Conservation (phyloP, 2,797 vertebrate species). For the Eulemur albifrons region DNA sequence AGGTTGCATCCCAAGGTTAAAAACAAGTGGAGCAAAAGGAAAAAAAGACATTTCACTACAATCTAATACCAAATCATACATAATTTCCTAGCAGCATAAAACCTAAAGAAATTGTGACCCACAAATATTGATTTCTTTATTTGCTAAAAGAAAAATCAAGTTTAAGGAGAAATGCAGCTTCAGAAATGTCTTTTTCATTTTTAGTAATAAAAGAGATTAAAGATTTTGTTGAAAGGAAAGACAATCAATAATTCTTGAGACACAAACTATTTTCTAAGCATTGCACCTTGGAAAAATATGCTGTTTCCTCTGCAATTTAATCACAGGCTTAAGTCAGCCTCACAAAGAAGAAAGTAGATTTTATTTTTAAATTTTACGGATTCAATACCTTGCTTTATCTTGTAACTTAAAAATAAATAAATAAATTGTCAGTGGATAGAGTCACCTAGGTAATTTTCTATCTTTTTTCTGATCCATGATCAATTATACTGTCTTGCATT, state of each 20-base stretch:
- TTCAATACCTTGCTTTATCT: background rate
- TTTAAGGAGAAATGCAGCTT: background rate
- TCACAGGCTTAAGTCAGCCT: background rate
- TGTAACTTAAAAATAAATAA: background rate
- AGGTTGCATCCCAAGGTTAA: background rate
- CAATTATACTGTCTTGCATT: background rate
- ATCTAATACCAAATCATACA: background rate
- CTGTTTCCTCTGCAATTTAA: background rate
- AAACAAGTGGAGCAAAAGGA: background rate
- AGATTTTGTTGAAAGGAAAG: constrained; percentile 8
- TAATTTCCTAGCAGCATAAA: constrained; percentile 19
- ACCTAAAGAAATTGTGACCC: constrained; percentile 18
- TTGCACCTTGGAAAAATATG: background rate
- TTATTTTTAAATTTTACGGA: background rate
- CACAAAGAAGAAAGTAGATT: background rate
- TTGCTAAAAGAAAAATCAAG: background rate
- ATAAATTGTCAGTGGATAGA: background rate
- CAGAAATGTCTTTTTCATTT: background rate
- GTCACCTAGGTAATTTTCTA: background rate
- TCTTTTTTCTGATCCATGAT: background rate
- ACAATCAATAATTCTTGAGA: background rate
- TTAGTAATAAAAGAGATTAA: constrained; percentile 1
- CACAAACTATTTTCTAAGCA: constrained; percentile 42
- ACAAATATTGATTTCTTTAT: background rate
- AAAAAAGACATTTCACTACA: background rate